These are phyloP conservation scores for Fistularia commersonii DNA, from an alignment of 2,797 vertebrate species.

Conservation along the genomic window DNA sequence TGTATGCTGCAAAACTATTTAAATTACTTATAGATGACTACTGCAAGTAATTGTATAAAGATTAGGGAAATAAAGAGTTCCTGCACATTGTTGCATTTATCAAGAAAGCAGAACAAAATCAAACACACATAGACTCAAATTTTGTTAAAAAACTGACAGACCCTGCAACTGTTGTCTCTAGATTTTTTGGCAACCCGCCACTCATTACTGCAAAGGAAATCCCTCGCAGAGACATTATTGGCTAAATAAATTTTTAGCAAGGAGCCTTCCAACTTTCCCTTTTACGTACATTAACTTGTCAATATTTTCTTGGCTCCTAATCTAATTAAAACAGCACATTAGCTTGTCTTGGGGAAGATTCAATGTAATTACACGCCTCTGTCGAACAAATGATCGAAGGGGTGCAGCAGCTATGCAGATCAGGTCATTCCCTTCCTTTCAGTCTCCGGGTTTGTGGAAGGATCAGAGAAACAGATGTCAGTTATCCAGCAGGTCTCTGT, in stretches of 20 bases:
- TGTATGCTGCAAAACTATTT: too few species aligned
- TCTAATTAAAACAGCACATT: neutral
- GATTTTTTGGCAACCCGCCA: neutral
- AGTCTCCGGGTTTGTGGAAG: constrained; percentile 16
- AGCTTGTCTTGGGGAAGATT: constrained; percentile 7
- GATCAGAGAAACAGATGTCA: constrained; percentile 50
- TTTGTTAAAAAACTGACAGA: too few species aligned
- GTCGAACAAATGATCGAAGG: too few species aligned
- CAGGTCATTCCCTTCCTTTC: neutral
- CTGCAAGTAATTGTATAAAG: too few species aligned
- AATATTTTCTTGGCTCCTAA: constrained; percentile 4
- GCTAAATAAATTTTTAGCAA: neutral
- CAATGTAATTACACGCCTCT: neutral
- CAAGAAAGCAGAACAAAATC: too few species aligned
- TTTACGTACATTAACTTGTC: constrained; percentile 24
- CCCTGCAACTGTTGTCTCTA: too few species aligned
- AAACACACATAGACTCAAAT: too few species aligned
- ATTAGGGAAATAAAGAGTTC: too few species aligned
- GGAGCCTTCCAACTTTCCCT: constrained; percentile 6
- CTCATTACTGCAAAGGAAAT: constrained; percentile 3
- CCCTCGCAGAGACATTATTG: constrained; percentile 1
- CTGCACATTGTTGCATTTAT: too few species aligned
- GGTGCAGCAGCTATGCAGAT: constrained; percentile 30
- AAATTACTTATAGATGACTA: too few species aligned
- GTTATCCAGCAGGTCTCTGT: constrained; percentile 35